A percentile compares a stretch with the other conserved stretches of the same genome.
Conservation (phyloP, 2,797 vertebrate species). For the Hirundo rustica region DNA sequence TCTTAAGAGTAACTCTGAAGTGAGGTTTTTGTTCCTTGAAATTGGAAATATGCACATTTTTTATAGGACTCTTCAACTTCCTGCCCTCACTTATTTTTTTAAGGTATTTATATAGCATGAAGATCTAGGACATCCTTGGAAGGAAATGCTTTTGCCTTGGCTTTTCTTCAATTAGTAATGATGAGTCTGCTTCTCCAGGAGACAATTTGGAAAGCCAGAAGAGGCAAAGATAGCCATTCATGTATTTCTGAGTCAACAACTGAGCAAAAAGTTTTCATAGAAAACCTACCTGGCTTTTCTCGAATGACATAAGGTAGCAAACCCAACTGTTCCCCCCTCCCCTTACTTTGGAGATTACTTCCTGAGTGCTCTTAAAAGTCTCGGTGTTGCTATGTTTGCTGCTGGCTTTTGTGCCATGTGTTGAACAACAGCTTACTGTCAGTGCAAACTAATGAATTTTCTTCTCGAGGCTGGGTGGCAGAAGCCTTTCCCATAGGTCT, state of each 20-base stretch:
- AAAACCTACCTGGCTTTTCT: neutral
- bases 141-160: neutral
- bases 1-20: neutral
- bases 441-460: constrained; percentile 41
- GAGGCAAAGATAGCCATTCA: neutral
- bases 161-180: neutral
- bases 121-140: neutral
- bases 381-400: neutral
- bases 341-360: neutral
- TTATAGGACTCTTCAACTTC: neutral
- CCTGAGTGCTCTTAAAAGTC: neutral
- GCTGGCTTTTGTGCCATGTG: constrained; percentile 5
- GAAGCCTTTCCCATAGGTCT: neutral
- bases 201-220: neutral
- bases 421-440: constrained; percentile 44
- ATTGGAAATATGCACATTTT: neutral
- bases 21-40: neutral
- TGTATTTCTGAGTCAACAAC: neutral
- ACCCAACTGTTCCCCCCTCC: neutral
- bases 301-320: neutral
- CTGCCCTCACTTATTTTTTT: neutral
- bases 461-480: neutral
- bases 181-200: neutral
- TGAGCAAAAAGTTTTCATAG: neutral
- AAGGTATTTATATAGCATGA: neutral